phyloP scores from a whole-genome alignment of 1,140 invertebrate species.

The Drosophila parvula region DNA sequence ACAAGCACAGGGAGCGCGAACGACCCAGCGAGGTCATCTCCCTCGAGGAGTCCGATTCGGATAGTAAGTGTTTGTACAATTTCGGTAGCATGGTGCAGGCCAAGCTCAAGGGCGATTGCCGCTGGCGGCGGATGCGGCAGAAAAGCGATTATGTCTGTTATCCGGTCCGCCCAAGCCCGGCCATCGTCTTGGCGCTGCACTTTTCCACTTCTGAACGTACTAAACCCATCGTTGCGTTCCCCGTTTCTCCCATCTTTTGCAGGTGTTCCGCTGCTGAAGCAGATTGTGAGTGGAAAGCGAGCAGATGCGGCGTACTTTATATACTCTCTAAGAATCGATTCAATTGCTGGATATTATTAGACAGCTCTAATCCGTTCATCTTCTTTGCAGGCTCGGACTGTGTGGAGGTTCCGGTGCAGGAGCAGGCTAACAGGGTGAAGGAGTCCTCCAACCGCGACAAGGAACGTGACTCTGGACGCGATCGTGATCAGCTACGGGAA shows the following conservation, averaged over 20 bases:
- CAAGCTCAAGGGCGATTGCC: conserved; percentile 51
- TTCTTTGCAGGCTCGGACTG: conserved; percentile 75
- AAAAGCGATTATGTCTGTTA: conserved; percentile 59
- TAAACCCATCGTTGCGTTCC: conserved; percentile 53
- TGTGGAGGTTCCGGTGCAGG: conserved; percentile 69
- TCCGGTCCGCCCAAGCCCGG: conserved; percentile 25
- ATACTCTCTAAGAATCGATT: conserved; percentile 21
- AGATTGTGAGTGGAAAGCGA: conserved; percentile 55
- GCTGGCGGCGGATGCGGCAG: conserved; percentile 29
- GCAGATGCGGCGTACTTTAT: conserved; percentile 11
- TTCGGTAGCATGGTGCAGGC: conserved; percentile 46
- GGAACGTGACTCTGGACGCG: conserved; percentile 14
- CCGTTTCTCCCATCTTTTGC: conserved; percentile 44
- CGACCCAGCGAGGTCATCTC: conserved; percentile 71
- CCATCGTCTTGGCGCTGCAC: conserved; percentile 59
- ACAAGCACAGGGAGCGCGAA: conserved; percentile 67
- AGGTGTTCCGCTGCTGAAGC: conserved; percentile 40
- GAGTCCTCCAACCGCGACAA: conserved; percentile 36
- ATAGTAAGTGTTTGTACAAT: conserved; percentile 59
- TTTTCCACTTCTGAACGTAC: conserved; percentile 27
- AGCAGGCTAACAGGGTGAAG: conserved; percentile 34
- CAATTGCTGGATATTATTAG: not conserved
- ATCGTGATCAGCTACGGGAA: conserved; percentile 10
- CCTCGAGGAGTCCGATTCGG: conserved; percentile 75
- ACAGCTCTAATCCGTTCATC: conserved; percentile 24